phyloP scores from a whole-genome alignment of 2,113 vertebrate species.

The Catharus minimus region DNA sequence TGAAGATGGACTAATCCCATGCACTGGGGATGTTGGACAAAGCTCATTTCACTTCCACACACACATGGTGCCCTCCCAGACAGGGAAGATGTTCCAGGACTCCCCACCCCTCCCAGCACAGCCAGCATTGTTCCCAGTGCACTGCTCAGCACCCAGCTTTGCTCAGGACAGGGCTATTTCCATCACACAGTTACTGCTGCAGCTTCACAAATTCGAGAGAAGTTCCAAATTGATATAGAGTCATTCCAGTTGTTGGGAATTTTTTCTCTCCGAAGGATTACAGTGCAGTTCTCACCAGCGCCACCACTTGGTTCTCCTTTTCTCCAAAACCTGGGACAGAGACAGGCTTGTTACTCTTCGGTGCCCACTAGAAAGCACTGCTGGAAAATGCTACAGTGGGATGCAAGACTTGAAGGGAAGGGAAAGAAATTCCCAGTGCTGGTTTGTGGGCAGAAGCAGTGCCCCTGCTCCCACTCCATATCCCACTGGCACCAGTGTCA shows the following conservation, averaged over 20 bases:
- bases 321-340: slow-evolving; percentile 20
- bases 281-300: rapidly evolving
- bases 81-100: background rate
- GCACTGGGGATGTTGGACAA: background rate
- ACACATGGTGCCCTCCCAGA: rapidly evolving
- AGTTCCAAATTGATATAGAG: too few species aligned
- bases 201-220: too few species aligned
- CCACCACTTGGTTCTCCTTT: rapidly evolving
- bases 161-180: too few species aligned
- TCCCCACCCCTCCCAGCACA: background rate
- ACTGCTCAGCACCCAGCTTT: too few species aligned
- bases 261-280: too few species aligned
- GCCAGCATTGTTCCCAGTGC: background rate
- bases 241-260: too few species aligned
- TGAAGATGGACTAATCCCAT: background rate
- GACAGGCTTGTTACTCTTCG: background rate
- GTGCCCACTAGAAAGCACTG: rapidly evolving
- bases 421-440: background rate
- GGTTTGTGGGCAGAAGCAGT: background rate
- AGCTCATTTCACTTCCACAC: background rate
- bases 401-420: background rate
- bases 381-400: background rate
- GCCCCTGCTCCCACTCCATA: background rate
- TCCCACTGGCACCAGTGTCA: background rate
- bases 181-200: too few species aligned